phyloP scores from a whole-genome alignment of 2,888 invertebrate genomes.

The Drosophila percnosoma region DNA sequence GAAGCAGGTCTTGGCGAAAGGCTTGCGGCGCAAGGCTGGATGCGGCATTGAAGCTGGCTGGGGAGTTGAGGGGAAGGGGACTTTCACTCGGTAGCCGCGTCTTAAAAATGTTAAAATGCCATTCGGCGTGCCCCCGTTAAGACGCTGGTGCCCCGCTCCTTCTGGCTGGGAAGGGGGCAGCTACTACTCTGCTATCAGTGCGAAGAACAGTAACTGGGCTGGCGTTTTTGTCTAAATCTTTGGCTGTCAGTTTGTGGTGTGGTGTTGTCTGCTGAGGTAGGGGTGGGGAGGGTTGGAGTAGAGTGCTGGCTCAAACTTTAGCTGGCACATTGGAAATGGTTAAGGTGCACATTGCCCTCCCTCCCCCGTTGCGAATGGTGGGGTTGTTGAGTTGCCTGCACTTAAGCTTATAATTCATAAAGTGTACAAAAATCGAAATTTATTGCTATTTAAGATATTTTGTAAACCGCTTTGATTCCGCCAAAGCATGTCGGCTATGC shows the following conservation, averaged over 20 bases:
- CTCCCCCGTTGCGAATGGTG: background rate
- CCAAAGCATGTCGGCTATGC: conserved; percentile 22
- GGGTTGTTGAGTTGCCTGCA: conserved; percentile 29
- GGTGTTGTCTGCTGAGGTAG: no score
- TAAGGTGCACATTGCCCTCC: conserved; percentile 64
- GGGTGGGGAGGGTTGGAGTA: background rate
- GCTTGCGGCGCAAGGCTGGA: conserved; percentile 55
- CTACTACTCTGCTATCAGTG: conserved; percentile 68
- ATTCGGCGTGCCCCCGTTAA: conserved; percentile 55
- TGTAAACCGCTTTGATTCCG: conserved; percentile 60
- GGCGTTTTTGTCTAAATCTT: conserved; percentile 74
- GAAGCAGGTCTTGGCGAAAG: conserved; percentile 58
- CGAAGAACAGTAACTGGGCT: conserved; percentile 47
- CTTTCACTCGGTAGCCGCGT: conserved; percentile 34
- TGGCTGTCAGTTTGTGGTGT: conserved; percentile 56
- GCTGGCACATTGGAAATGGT: conserved; percentile 75
- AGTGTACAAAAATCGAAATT: conserved; percentile 84
- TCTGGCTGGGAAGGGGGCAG: conserved; percentile 4
- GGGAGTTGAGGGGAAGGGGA: background rate
- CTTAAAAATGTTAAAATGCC: conserved; percentile 72
- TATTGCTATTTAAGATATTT: conserved; percentile 84
- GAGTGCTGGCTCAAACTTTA: conserved; percentile 50
- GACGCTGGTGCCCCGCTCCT: conserved; percentile 41
- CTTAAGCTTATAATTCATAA: conserved; percentile 84
- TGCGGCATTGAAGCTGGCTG: background rate